Conservation (phyloP, 2,888 invertebrate species). For the Ormyrus nitidulus region DNA sequence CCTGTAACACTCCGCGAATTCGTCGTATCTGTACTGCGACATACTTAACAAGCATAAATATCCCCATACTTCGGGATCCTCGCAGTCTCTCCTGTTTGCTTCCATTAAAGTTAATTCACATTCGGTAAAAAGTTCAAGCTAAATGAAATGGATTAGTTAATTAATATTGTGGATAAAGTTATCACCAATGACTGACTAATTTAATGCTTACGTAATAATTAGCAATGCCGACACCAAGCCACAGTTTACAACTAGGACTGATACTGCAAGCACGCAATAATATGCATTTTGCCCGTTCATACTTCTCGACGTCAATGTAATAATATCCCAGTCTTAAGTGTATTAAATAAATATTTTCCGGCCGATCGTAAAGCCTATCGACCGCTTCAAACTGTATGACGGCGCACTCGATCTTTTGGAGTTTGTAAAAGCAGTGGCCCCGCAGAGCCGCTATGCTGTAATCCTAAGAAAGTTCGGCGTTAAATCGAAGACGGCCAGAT, state of each 20-base stretch:
- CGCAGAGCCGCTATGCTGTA: conserved; percentile 64
- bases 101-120: conserved; percentile 65
- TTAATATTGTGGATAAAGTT: not conserved
- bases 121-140: conserved; percentile 61
- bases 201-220: conserved; percentile 61
- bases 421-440: conserved; percentile 64
- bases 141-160: conserved; percentile 15
- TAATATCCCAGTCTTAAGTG: conserved; percentile 65
- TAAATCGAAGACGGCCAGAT: too few relatives aligned
- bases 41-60: conserved; percentile 67
- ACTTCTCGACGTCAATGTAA: conserved; percentile 59
- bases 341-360: conserved; percentile 63
- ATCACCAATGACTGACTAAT: too few relatives aligned
- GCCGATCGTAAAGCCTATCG: conserved; percentile 63
- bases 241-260: conserved; percentile 62
- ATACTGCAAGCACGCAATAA: conserved; percentile 62
- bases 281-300: conserved; percentile 59
- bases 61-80: conserved; percentile 65
- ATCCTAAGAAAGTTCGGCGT: conserved; percentile 59
- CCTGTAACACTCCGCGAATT: conserved; percentile 67
- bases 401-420: conserved; percentile 55
- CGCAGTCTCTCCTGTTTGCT: conserved; percentile 65
- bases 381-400: conserved; percentile 62
- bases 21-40: conserved; percentile 62
- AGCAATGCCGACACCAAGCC: conserved; percentile 66